phyloP scores from a whole-genome alignment of 2,113 vertebrate genomes.

The Syngnathus floridae region DNA sequence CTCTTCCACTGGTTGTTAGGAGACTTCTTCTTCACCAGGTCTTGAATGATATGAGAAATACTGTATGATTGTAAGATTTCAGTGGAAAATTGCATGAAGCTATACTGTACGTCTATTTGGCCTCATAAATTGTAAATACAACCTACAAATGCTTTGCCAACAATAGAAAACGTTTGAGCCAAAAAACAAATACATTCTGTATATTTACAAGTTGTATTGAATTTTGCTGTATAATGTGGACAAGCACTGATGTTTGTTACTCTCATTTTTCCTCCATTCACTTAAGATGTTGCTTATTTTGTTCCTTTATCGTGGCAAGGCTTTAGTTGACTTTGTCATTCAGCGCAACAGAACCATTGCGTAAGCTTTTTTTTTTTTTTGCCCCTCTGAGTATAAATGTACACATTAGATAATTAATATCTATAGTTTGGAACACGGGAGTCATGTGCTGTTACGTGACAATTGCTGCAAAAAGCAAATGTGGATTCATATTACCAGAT shows the following conservation, averaged over 20 bases:
- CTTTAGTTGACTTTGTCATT: slow-evolving; percentile 16
- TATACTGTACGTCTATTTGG: slow-evolving; percentile 29
- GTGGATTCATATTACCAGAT: slow-evolving; percentile 42
- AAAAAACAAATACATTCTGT: not conserved
- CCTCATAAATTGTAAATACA: slow-evolving; percentile 24
- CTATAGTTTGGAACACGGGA: slow-evolving; percentile 49
- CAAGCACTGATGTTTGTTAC: slow-evolving; percentile 43
- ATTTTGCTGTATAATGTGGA: slow-evolving; percentile 48
- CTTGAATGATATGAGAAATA: not conserved
- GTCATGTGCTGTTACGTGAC: slow-evolving; percentile 49
- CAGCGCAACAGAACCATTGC: slow-evolving; percentile 33
- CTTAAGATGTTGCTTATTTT: slow-evolving; percentile 13
- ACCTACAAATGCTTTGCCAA: slow-evolving; percentile 11
- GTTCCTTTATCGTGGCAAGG: slow-evolving; percentile 48
- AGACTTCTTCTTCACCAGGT: not conserved
- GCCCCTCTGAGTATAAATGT: slow-evolving; percentile 38
- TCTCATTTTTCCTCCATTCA: slow-evolving; percentile 8
- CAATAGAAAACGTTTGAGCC: slow-evolving; percentile 2
- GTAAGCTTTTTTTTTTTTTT: slow-evolving; percentile 19
- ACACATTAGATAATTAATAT: slow-evolving; percentile 48
- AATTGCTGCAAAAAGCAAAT: slow-evolving; percentile 64
- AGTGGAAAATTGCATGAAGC: slow-evolving; percentile 25
- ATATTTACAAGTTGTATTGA: slow-evolving; percentile 1
- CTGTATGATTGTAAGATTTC: slow-evolving; percentile 62
- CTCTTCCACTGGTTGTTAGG: not conserved